Conservation (phyloP, 1,140 invertebrate species). For the Trichoplusia ni region DNA sequence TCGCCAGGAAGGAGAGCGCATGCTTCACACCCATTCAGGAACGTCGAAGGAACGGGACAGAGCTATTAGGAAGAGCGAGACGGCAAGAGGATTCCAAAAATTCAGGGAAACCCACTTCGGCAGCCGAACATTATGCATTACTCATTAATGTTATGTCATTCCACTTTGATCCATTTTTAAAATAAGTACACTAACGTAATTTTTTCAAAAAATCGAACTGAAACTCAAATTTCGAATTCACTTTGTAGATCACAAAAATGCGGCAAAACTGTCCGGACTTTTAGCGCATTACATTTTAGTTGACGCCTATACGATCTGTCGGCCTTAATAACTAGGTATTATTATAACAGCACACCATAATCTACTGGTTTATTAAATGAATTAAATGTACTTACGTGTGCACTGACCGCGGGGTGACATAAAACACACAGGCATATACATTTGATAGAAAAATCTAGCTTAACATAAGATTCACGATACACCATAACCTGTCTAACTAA, state of each 20-base stretch:
- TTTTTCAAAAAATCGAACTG: not conserved
- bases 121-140: constrained; percentile 15
- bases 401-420: constrained; percentile 5
- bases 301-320: constrained; percentile 24
- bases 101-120: constrained; percentile 39
- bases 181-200: not conserved
- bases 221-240: not conserved
- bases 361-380: constrained; percentile 9
- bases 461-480: constrained; percentile 11
- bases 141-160: constrained; percentile 36
- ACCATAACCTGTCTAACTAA: constrained; percentile 6
- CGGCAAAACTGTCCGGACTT: not conserved
- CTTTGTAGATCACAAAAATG: not conserved
- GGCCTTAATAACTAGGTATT: constrained; percentile 54
- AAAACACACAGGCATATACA: constrained; percentile 24
- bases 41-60: constrained; percentile 33
- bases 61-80: constrained; percentile 31
- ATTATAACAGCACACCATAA: constrained; percentile 44
- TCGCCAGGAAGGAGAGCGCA: constrained; percentile 34
- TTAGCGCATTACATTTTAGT: too few species aligned
- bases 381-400: constrained; percentile 40
- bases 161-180: constrained; percentile 10
- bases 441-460: constrained; percentile 22
- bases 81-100: constrained; percentile 35
- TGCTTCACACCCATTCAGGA: constrained; percentile 46